Conservation (phyloP, 2,888 invertebrate genomes). For the Linnaemya tessellans region DNA sequence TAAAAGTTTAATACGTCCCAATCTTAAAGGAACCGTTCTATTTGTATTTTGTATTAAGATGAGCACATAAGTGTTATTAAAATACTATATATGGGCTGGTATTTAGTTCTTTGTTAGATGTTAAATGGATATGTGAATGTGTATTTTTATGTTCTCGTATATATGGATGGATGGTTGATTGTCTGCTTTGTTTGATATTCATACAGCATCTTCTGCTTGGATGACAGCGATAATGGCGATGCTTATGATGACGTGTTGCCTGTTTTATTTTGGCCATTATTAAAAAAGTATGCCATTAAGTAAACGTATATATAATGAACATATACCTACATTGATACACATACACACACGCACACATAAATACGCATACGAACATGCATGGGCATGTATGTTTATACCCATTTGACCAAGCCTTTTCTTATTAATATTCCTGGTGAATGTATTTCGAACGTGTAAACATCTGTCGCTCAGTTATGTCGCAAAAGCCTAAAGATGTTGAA, state of each 20-base stretch:
- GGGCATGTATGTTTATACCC: not conserved
- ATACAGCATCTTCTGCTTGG: constrained; percentile 51
- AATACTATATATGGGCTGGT: constrained; percentile 26
- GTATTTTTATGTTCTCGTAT: not conserved
- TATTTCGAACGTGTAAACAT: too few relatives aligned
- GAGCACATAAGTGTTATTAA: not conserved
- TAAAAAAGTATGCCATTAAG: constrained; percentile 38
- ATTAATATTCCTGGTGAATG: too few relatives aligned
- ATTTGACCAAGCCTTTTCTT: too few relatives aligned
- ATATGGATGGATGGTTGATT: constrained; percentile 28
- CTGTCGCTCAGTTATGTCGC: too few relatives aligned
- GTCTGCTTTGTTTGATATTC: constrained; percentile 44
- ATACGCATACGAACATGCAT: not conserved
- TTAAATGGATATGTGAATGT: not conserved
- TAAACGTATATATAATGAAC: not conserved
- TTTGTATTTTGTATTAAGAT: not conserved
- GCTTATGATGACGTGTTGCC: constrained; percentile 43
- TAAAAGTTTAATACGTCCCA: not conserved
- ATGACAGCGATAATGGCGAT: constrained; percentile 37
- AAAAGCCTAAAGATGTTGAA: too few relatives aligned
- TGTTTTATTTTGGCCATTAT: constrained; percentile 50
- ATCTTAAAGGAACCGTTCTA: not conserved
- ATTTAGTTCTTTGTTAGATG: constrained; percentile 13
- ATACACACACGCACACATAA: not conserved
- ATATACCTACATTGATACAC: not conserved